Evolutionary conservation across 1,140 invertebrate genomes (phyloP).

Genomic region (Drosophila dunni): DNA sequence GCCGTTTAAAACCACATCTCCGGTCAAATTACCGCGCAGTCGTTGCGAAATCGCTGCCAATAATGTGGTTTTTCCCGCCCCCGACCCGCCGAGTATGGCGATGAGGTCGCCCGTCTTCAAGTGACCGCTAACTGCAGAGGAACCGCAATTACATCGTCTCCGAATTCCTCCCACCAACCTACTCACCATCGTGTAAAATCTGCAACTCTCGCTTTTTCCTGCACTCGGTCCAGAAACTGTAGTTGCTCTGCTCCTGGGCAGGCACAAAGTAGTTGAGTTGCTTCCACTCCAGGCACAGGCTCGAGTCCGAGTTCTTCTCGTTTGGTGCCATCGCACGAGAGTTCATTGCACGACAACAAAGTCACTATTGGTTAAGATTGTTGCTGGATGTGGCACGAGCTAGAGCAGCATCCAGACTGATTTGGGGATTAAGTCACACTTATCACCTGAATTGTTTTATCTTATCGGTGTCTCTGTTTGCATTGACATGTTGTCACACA

Average conservation of each 20-base stretch:
- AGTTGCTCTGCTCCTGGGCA: conserved; percentile 80
- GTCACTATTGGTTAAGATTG: conserved; percentile 3
- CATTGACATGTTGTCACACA: conserved; percentile 39
- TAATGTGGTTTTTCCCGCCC: conserved; percentile 90
- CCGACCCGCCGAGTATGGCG: conserved; percentile 87
- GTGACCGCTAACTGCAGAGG: conserved; percentile 85
- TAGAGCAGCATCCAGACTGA: conserved; percentile 26
- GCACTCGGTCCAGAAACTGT: conserved; percentile 79
- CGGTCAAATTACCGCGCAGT: conserved; percentile 87
- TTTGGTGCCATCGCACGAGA: conserved; percentile 9
- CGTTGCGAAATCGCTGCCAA: conserved; percentile 89
- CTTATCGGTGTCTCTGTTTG: conserved; percentile 28
- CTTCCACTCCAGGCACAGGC: conserved; percentile 80
- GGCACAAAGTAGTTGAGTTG: conserved; percentile 79
- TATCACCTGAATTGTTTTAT: conserved; percentile 31
- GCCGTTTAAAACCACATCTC: conserved; percentile 89
- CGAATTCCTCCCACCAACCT: not conserved
- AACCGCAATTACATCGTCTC: conserved; percentile 20
- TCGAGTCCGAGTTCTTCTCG: conserved; percentile 24
- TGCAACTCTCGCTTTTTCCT: conserved; percentile 64
- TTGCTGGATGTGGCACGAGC: not conserved
- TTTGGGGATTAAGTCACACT: not conserved
- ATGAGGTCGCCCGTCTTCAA: conserved; percentile 86
- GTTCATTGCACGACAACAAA: conserved; percentile 38
- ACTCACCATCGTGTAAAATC: conserved; percentile 73